Evolutionary conservation across 2,113 vertebrate species (phyloP).

Genomic region (Caloenas nicobarica): DNA sequence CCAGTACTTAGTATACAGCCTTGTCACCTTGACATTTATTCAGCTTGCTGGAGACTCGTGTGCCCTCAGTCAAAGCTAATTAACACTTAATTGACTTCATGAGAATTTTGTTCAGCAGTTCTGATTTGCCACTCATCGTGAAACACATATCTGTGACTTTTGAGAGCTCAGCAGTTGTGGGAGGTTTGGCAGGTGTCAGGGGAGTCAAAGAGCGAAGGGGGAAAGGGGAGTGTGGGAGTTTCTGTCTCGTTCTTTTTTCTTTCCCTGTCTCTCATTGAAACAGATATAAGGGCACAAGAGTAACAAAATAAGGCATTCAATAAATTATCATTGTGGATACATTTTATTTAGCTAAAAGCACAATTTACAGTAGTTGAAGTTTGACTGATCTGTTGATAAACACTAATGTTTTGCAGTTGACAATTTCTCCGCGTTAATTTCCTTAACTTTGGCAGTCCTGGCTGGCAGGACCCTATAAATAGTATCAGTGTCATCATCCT

Average conservation of each 20-base stretch:
- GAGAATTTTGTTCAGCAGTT: constrained; percentile 55
- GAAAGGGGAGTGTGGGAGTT: background rate
- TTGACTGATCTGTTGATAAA: constrained; percentile 87
- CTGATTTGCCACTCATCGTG: constrained; percentile 42
- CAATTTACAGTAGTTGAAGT: constrained; percentile 79
- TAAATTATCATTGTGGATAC: constrained; percentile 70
- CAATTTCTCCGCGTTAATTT: constrained; percentile 84
- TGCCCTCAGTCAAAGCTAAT: constrained; percentile 70
- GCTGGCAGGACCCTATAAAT: constrained; percentile 80
- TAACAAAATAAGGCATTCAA: constrained; percentile 53
- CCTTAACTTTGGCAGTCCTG: constrained; percentile 79
- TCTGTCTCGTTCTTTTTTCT: background rate
- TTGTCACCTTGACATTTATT: constrained; percentile 72
- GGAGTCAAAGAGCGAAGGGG: background rate
- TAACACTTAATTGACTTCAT: constrained; percentile 64
- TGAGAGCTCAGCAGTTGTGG: constrained; percentile 46
- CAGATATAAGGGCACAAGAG: background rate
- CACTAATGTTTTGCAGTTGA: constrained; percentile 83
- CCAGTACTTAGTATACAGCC: constrained; percentile 33
- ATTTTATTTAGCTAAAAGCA: constrained; percentile 80
- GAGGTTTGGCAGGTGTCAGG: constrained; percentile 54
- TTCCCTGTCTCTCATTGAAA: constrained; percentile 12
- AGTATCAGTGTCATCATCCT: constrained; percentile 78
- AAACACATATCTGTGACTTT: constrained; percentile 25
- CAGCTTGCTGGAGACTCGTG: constrained; percentile 40